Percentiles rank a stretch among this genome's conserved stretches.
Conservation (phyloP, 2,113 vertebrate species). For the Oreochromis aureus region DNA sequence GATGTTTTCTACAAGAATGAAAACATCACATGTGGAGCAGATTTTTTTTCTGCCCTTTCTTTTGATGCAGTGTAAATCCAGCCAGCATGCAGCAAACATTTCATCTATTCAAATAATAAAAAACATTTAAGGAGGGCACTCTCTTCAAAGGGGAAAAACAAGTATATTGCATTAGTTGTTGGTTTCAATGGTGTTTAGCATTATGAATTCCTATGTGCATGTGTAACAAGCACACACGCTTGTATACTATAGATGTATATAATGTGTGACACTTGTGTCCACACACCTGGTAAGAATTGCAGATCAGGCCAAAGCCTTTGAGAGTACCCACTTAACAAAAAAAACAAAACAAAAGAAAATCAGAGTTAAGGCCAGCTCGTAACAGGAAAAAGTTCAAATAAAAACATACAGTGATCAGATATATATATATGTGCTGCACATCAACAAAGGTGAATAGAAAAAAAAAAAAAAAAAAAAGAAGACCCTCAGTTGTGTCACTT, state of each 20-base stretch:
- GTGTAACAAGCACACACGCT: constrained; percentile 44
- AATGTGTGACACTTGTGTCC: constrained; percentile 49
- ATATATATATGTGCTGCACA: constrained; percentile 47
- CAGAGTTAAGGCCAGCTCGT: constrained; percentile 70
- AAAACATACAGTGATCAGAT: constrained; percentile 53
- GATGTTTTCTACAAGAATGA: neutral
- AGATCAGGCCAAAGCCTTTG: constrained; percentile 53
- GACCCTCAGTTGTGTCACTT: neutral
- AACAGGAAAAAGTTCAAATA: constrained; percentile 53
- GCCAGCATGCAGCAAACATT: constrained; percentile 38
- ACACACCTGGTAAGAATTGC: constrained; percentile 50
- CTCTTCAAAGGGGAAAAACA: constrained; percentile 16
- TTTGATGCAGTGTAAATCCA: constrained; percentile 33
- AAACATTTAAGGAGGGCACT: constrained; percentile 30
- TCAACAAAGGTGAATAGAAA: constrained; percentile 43
- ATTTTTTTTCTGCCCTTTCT: neutral
- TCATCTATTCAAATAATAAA: constrained; percentile 44
- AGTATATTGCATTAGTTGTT: constrained; percentile 53
- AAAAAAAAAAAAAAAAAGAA: neutral
- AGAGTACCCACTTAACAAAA: constrained; percentile 57
- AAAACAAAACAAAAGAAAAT: neutral
- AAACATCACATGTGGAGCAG: neutral
- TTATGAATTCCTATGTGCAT: constrained; percentile 54
- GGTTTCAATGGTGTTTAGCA: constrained; percentile 52
- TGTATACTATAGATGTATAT: constrained; percentile 44